Conservation (phyloP, 2,797 vertebrate genomes). For the Sebastes hubbsi region DNA sequence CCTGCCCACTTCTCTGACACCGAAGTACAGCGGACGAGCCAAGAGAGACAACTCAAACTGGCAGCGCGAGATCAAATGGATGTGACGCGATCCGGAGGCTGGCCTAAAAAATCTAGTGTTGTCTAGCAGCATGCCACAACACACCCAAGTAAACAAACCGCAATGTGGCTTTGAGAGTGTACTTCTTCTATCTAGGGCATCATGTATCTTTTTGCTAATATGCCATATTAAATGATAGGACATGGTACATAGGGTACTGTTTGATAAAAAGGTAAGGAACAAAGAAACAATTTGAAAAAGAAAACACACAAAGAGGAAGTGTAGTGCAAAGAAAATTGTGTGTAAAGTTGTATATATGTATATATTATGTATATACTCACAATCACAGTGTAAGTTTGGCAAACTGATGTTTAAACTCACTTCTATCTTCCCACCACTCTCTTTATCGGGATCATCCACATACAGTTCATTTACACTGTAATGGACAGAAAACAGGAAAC, state of each 20-base stretch:
- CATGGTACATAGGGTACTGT: not conserved
- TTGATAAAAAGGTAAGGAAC: not conserved
- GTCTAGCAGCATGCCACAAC: constrained; percentile 17
- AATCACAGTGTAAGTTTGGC: constrained; percentile 95
- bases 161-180: not conserved
- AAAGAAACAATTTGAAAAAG: not conserved
- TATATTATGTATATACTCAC: constrained; percentile 87
- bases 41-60: constrained; percentile 15
- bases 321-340: constrained; percentile 28
- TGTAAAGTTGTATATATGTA: constrained; percentile 51
- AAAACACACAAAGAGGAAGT: constrained; percentile 33
- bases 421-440: constrained; percentile 98
- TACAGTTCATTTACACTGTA: constrained; percentile 97
- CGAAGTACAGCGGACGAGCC: constrained; percentile 15
- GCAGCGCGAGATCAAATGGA: constrained; percentile 16
- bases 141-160: constrained; percentile 37
- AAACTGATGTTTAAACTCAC: constrained; percentile 98
- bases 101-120: not conserved
- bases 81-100: not conserved
- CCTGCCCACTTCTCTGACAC: constrained; percentile 40
- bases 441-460: constrained; percentile 98
- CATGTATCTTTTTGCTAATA: constrained; percentile 16
- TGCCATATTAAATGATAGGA: constrained; percentile 5
- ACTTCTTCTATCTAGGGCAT: constrained; percentile 10
- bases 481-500: constrained; percentile 22